These are phyloP conservation scores for Dolichallabes microphthalmus DNA, from an alignment of 2,113 vertebrate genomes.

Conservation along the genomic window DNA sequence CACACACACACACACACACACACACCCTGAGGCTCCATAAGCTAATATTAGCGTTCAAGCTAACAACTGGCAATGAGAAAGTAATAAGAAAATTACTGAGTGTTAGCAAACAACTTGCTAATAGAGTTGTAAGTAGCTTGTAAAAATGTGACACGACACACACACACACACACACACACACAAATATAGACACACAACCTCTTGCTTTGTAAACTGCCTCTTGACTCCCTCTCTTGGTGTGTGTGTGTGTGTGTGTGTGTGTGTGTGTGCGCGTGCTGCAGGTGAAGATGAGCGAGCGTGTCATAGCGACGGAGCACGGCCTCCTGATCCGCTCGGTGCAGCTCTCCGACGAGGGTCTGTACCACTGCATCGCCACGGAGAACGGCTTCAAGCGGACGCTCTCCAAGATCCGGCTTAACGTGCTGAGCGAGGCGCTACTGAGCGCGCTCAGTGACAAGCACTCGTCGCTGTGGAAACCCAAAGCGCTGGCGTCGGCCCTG, in stretches of 20 bases:
- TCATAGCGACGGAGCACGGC: constrained; percentile 87
- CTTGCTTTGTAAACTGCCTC: background rate
- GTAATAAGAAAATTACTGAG: background rate
- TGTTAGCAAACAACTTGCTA: background rate
- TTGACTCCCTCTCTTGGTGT: background rate
- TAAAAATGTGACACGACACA: background rate
- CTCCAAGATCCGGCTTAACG: constrained; percentile 89
- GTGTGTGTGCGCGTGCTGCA: constrained; percentile 53
- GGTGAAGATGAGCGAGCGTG: constrained; percentile 90
- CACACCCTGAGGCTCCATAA: background rate
- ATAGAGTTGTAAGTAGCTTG: background rate
- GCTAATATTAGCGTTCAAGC: background rate
- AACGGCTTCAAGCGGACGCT: constrained; percentile 95
- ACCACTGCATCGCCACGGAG: constrained; percentile 93
- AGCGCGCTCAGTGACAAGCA: constrained; percentile 82
- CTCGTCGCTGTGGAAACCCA: constrained; percentile 86
- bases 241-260: constrained; percentile 28
- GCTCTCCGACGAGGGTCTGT: constrained; percentile 85
- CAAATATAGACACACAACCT: background rate
- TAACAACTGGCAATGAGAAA: background rate
- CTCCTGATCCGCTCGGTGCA: constrained; percentile 89
- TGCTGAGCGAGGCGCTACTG: constrained; percentile 83
- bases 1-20: background rate
- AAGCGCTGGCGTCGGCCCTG: constrained; percentile 82
- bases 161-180: background rate